Conservation (phyloP, 2,113 vertebrate species). For the Eulemur rufifrons region DNA sequence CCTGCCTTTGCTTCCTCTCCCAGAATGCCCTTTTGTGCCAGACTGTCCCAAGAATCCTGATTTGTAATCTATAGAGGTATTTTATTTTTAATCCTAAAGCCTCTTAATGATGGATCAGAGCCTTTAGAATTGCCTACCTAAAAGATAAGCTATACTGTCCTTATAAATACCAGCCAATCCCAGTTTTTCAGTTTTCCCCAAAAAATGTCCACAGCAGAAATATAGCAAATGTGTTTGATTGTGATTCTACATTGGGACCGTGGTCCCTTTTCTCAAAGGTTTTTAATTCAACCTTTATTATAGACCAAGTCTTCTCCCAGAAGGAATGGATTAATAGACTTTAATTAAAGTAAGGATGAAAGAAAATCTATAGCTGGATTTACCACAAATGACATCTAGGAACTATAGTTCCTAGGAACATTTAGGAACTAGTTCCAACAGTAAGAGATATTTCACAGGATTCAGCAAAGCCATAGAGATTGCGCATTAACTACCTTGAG, state of each 20-base stretch:
- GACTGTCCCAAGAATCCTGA: slow-evolving; percentile 75
- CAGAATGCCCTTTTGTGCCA: slow-evolving; percentile 68
- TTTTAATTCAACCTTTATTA: slow-evolving; percentile 60
- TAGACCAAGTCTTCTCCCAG: slow-evolving; percentile 50
- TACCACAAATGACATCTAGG: not conserved
- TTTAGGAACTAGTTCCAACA: slow-evolving; percentile 55
- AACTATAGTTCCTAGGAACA: slow-evolving; percentile 25
- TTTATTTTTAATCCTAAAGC: slow-evolving; percentile 82
- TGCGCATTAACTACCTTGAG: slow-evolving; percentile 63
- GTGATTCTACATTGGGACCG: slow-evolving; percentile 64
- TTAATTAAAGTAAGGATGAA: slow-evolving; percentile 75
- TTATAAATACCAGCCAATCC: slow-evolving; percentile 74
- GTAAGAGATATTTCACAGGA: not conserved
- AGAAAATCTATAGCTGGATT: slow-evolving; percentile 67
- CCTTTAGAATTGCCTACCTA: slow-evolving; percentile 77
- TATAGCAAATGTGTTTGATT: slow-evolving; percentile 68
- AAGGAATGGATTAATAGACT: slow-evolving; percentile 70
- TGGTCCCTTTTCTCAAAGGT: slow-evolving; percentile 22
- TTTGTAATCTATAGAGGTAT: slow-evolving; percentile 80
- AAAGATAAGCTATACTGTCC: slow-evolving; percentile 74
- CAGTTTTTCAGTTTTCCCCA: slow-evolving; percentile 25
- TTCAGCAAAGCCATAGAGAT: not conserved
- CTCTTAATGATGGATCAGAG: slow-evolving; percentile 80
- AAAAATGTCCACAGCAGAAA: slow-evolving; percentile 67
- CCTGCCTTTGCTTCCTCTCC: slow-evolving; percentile 78